phyloP scores from a whole-genome alignment of 35 echinoderm and acorn worm species.

The Apostichopus parvimensis region DNA sequence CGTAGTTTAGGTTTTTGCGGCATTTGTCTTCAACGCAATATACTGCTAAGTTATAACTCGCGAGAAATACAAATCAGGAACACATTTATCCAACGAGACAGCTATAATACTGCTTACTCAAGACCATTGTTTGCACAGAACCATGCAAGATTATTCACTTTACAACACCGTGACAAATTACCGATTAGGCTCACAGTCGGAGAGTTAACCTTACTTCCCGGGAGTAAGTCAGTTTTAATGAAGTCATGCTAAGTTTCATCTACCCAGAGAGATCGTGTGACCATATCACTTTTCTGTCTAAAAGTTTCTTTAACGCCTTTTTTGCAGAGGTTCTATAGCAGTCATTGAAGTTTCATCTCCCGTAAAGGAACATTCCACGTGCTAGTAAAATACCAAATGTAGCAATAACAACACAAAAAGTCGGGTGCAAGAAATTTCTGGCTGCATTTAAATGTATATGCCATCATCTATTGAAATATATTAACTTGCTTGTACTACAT shows the following conservation, averaged over 20 bases:
- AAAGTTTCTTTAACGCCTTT: slow-evolving; percentile 10
- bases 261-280: background rate
- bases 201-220: background rate
- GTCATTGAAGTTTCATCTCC: background rate
- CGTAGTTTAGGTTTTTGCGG: background rate
- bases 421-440: no score
- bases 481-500: no score
- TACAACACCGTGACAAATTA: slow-evolving; percentile 7
- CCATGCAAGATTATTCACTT: background rate
- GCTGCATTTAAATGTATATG: no score
- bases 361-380: background rate
- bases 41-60: background rate
- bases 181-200: background rate
- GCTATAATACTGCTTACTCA: no score
- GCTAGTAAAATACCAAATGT: background rate
- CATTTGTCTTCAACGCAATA: background rate
- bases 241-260: background rate
- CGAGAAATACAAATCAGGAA: background rate
- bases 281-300: background rate
- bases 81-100: background rate
- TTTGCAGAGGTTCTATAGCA: background rate
- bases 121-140: background rate
- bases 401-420: no score
- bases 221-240: background rate
- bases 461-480: no score